Conservation (phyloP, 2,888 invertebrate genomes). For the Hermaeophaga mercurialis region DNA sequence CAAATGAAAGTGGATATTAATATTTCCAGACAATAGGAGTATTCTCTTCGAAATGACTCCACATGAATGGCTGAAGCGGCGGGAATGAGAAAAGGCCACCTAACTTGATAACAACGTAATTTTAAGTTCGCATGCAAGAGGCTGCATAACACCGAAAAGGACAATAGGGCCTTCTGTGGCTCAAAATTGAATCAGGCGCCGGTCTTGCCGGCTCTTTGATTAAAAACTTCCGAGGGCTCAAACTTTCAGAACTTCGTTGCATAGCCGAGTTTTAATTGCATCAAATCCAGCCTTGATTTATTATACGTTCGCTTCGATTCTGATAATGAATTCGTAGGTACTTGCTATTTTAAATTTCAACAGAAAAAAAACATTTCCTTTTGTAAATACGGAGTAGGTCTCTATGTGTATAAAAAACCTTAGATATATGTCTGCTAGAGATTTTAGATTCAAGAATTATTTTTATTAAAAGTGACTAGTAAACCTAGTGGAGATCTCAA, state of each 20-base stretch:
- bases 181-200: slow-evolving; percentile 50
- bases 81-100: slow-evolving; percentile 38
- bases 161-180: slow-evolving; percentile 52
- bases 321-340: slow-evolving; percentile 7
- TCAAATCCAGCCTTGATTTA: slow-evolving; percentile 51
- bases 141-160: slow-evolving; percentile 48
- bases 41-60: slow-evolving; percentile 28
- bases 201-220: slow-evolving; percentile 49
- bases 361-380: too few species aligned
- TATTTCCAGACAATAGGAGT: slow-evolving; percentile 28
- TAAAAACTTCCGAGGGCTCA: slow-evolving; percentile 49
- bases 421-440: too few species aligned
- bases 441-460: too few species aligned
- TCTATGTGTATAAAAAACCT: too few species aligned
- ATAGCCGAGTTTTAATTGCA: slow-evolving; percentile 52
- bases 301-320: slow-evolving; percentile 48
- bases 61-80: slow-evolving; percentile 21
- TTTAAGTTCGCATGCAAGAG: slow-evolving; percentile 50
- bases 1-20: slow-evolving; percentile 30
- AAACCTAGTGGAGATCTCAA: too few species aligned
- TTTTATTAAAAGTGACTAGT: too few species aligned
- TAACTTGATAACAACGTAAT: slow-evolving; percentile 54
- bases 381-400: too few species aligned
- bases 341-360: too few species aligned
- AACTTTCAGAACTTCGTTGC: slow-evolving; percentile 51